Evolutionary conservation across 2,113 vertebrate species (phyloP), one percentile per base, ranked within the genome.

Genomic region (Platysternon megacephalum): DNA sequence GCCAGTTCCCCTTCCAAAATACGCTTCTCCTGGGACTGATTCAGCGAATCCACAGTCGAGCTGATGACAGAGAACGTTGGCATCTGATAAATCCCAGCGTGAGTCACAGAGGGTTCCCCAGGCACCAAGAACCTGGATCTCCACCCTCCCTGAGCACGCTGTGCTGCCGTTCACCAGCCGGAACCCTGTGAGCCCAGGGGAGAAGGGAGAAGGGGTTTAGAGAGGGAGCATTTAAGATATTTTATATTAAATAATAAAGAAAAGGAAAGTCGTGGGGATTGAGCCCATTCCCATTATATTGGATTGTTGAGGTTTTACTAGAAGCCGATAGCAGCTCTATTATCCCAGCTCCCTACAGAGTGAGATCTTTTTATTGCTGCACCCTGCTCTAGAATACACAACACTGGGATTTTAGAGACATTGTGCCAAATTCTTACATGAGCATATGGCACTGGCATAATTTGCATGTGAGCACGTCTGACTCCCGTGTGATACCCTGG

Each of bases 401-500:
- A 3, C 68, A 39, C 17, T 11, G 4, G 35, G 19, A 39, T 74
- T 74, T 74, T 42, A 74, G 10, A 42, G 2, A 74, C 35, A 6
- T 65, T 39, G n/a, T 3, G 4, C n/a, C 4, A 4, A 24, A 74
- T 65, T 44, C 97, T 97, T 74, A 97, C 97, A 87, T 96, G 56
- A 58, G 56, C 56, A 58, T 58, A 58, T 29, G 56, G 1, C 11
- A 2, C 55, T 10, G 11, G 26, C 55, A 56, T 56, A 2, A 58
- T 58, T 58, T 58, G 26, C 26, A 11, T 58, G 56, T 58, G 56
- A 58, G 56, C 56, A 58, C 1, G 28, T 29, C 56, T 58, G 56
- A 28, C 11, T 58, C 4, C 4, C 78, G 16, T 51, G 93, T 11
- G 93, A 61, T 2, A 86, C 91, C 9, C 86, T 89, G 5, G 89